A percentile compares a stretch with the other conserved stretches of the same genome.
Evolutionary conservation across 1,140 invertebrate genomes (phyloP).

Genomic region (Oncopodura yosiiana): DNA sequence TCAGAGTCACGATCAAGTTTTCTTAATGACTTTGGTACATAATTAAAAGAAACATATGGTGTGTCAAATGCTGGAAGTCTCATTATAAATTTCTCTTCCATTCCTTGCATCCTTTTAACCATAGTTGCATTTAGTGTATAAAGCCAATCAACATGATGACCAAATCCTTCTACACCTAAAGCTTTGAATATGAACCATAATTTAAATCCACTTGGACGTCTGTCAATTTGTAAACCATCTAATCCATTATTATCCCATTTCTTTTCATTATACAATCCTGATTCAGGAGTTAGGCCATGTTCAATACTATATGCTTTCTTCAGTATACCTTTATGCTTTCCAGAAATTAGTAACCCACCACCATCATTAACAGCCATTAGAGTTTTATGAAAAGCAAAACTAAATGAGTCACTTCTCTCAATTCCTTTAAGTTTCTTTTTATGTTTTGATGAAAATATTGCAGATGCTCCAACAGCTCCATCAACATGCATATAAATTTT

Average conservation of each 20-base stretch:
- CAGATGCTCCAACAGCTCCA: slow-evolving; percentile 85
- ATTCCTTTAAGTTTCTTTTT: slow-evolving; percentile 63
- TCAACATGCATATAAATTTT: slow-evolving; percentile 91
- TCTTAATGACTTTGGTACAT: not conserved
- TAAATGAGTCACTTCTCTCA: slow-evolving; percentile 74
- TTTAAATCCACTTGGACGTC: slow-evolving; percentile 42
- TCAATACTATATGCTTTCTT: not conserved
- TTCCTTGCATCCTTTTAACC: not conserved
- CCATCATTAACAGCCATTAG: slow-evolving; percentile 79
- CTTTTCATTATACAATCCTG: too few relatives aligned
- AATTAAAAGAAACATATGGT: not conserved
- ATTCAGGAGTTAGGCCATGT: not conserved
- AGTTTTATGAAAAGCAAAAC: slow-evolving; percentile 87
- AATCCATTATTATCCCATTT: too few relatives aligned
- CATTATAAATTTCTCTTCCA: not conserved
- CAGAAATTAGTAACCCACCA: slow-evolving; percentile 69
- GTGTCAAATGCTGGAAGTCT: not conserved
- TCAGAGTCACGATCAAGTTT: not conserved
- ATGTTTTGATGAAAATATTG: slow-evolving; percentile 70
- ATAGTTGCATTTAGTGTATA: not conserved
- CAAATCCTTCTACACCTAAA: not conserved
- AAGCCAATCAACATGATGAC: not conserved
- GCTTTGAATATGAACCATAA: not conserved
- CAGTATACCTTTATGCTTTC: slow-evolving; percentile 36
- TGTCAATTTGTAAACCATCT: not conserved